These are phyloP conservation scores for Tethya wilhelma DNA, from an alignment of 37 sponge, comb jelly and placozoan genomes.

Conservation along the genomic window DNA sequence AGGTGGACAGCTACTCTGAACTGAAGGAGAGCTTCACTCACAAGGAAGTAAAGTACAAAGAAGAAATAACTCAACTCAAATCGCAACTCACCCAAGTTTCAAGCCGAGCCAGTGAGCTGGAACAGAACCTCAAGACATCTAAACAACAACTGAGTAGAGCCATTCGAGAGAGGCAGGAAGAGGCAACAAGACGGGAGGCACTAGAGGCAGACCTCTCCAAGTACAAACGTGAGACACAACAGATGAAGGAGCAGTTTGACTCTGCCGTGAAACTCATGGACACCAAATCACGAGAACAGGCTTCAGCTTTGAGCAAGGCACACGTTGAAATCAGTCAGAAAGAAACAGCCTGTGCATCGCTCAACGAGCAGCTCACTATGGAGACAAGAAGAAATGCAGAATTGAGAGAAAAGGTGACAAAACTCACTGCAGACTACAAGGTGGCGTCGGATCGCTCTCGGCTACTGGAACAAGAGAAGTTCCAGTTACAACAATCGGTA, in stretches of 20 bases:
- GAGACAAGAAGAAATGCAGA: slow-evolving; percentile 20
- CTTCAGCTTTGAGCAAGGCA: not conserved
- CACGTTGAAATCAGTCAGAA: slow-evolving; percentile 4
- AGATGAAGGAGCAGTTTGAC: slow-evolving; percentile 69
- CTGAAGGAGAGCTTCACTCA: not conserved
- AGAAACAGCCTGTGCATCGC: slow-evolving; percentile 2
- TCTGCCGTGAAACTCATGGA: slow-evolving; percentile 64
- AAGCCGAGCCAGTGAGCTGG: slow-evolving; percentile 2
- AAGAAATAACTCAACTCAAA: slow-evolving; percentile 9
- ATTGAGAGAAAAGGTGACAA: slow-evolving; percentile 33
- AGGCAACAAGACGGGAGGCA: not conserved
- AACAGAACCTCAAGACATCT: slow-evolving; percentile 22
- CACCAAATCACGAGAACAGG: slow-evolving; percentile 18
- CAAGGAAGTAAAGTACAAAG: slow-evolving; percentile 17
- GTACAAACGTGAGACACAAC: slow-evolving; percentile 33
- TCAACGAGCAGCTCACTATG: slow-evolving; percentile 24
- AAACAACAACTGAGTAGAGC: slow-evolving; percentile 7
- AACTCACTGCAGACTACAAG: slow-evolving; percentile 42
- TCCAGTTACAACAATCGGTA: slow-evolving; percentile 5
- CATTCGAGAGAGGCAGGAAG: slow-evolving; percentile 6
- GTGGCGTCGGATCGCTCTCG: slow-evolving; percentile 21
- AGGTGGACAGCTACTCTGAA: slow-evolving; percentile 36
- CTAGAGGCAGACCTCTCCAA: slow-evolving; percentile 39
- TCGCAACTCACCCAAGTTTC: not conserved
- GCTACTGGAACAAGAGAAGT: slow-evolving; percentile 38